Percentiles rank a stretch among this genome's conserved stretches.
Evolutionary conservation across 2,888 invertebrate genomes (phyloP).

Genomic region (Cybosia mesomella): DNA sequence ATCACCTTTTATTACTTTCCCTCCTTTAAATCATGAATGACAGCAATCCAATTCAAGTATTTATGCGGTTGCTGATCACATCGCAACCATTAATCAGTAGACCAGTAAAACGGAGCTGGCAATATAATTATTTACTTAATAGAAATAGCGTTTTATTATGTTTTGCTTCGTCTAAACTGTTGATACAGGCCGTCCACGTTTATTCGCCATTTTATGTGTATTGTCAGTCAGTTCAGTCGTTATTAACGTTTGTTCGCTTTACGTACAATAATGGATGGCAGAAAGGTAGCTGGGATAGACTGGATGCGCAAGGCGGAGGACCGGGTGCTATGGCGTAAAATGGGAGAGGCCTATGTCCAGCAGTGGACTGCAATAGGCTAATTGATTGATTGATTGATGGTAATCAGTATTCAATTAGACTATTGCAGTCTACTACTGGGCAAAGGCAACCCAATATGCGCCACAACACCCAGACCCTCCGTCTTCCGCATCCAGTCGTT

Average conservation of each 20-base stretch:
- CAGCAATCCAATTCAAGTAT: background rate
- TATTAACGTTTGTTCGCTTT: background rate
- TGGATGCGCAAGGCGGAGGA: too few species aligned
- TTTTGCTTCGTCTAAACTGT: constrained; percentile 13
- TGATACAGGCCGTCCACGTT: constrained; percentile 10
- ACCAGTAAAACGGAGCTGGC: background rate
- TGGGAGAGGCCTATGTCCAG: too few species aligned
- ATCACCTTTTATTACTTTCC: background rate
- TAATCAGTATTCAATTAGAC: too few species aligned
- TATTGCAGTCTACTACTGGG: too few species aligned
- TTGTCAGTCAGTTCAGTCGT: background rate
- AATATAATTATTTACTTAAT: constrained; percentile 17
- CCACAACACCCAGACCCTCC: too few species aligned
- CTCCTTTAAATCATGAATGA: background rate
- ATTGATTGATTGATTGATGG: too few species aligned
- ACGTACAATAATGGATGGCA: background rate
- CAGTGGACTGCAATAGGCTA: too few species aligned
- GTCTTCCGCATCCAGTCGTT: too few species aligned
- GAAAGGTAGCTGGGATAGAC: too few species aligned
- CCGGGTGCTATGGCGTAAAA: too few species aligned
- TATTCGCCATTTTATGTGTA: background rate
- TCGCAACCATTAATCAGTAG: background rate
- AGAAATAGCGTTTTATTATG: constrained; percentile 16
- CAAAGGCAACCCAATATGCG: too few species aligned
- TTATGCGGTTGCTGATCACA: background rate